A percentile compares a stretch with the other conserved stretches of the same genome.
These are phyloP conservation scores for Cephalopterus ornatus DNA, from an alignment of 2,113 vertebrate species.

Conservation along the genomic window DNA sequence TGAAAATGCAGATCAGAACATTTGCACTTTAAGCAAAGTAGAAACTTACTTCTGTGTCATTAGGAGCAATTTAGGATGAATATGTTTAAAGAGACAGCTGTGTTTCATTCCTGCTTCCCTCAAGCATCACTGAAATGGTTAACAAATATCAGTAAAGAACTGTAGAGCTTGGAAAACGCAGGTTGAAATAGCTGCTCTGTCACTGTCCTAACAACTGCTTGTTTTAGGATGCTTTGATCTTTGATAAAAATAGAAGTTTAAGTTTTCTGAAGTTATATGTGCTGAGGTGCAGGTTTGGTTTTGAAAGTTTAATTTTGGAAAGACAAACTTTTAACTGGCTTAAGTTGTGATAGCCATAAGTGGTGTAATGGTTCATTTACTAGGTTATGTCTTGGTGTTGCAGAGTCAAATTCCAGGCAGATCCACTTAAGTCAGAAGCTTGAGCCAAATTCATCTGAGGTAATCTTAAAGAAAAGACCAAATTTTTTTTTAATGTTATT, in stretches of 20 bases:
- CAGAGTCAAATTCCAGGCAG: slow-evolving; percentile 71
- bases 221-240: slow-evolving; percentile 3
- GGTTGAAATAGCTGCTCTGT: background rate
- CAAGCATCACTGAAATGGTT: background rate
- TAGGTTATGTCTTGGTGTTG: slow-evolving; percentile 62
- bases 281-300: background rate
- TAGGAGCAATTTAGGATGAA: background rate
- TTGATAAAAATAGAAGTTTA: background rate
- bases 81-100: background rate
- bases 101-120: background rate
- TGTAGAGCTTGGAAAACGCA: background rate
- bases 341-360: slow-evolving; percentile 42
- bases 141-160: background rate
- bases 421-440: slow-evolving; percentile 72
- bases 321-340: slow-evolving; percentile 40
- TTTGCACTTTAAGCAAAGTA: background rate
- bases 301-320: slow-evolving; percentile 44
- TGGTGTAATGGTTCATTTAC: slow-evolving; percentile 61
- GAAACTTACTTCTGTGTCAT: background rate
- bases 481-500: slow-evolving; percentile 31
- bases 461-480: slow-evolving; percentile 65
- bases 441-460: slow-evolving; percentile 74
- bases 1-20: background rate
- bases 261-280: slow-evolving; percentile 7
- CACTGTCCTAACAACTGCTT: background rate